Conservation (phyloP, 2,888 invertebrate genomes). For the Drosophila tripunctata region DNA sequence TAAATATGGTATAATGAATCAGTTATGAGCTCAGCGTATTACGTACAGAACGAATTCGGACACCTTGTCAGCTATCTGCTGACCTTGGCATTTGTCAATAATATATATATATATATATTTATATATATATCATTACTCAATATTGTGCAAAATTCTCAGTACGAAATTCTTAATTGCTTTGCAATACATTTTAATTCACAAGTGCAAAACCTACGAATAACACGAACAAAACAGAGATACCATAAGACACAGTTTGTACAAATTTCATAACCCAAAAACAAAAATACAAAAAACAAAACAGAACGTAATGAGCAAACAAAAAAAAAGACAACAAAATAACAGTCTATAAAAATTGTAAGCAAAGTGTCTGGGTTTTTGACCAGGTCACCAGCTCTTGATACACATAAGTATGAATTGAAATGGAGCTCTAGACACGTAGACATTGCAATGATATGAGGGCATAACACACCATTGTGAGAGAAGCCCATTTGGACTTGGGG, state of each 20-base stretch:
- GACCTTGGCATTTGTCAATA: constrained; percentile 29
- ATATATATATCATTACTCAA: constrained; percentile 16
- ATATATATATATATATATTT: not conserved
- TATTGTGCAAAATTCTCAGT: not conserved
- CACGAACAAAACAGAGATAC: constrained; percentile 43
- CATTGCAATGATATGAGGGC: constrained; percentile 47
- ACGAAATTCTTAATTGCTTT: constrained; percentile 12
- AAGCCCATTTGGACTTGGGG: not conserved
- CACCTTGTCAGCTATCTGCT: not conserved
- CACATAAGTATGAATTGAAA: constrained; percentile 24
- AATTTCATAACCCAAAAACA: constrained; percentile 31
- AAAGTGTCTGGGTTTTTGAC: constrained; percentile 10
- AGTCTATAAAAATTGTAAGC: not conserved
- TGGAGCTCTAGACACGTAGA: constrained; percentile 42
- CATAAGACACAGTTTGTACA: not conserved
- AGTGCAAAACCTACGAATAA: constrained; percentile 24
- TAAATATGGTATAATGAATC: constrained; percentile 2
- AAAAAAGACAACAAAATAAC: not conserved
- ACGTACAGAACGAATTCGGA: not conserved
- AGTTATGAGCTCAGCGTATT: constrained; percentile 1
- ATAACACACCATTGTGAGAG: constrained; percentile 8
- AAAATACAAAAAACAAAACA: constrained; percentile 1
- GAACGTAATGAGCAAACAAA: not conserved
- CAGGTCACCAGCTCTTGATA: constrained; percentile 7
- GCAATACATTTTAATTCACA: constrained; percentile 42